Base-by-base conservation (phyloP, 2,113 vertebrate genomes). In the Agapornis roseicollis region DNA sequence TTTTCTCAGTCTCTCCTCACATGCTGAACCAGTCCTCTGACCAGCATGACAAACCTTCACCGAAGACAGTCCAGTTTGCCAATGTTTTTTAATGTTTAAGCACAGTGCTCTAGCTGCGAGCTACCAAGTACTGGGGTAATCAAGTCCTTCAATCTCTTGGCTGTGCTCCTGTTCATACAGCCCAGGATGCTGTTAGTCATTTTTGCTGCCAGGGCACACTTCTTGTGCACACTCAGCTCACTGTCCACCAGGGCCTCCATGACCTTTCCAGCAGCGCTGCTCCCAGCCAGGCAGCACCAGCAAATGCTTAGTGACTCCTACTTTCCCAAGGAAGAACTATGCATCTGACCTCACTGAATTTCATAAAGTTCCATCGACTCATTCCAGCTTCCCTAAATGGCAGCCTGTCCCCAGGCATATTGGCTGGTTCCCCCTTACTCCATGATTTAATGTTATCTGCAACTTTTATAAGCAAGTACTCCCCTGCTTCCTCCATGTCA, bases 341-440 rank as follows among this genome's bases (percentile, higher is more conserved):
- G 44, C 24, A 35, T 66, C 24, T 87, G 55, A 49, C 49, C 20
- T 69, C 17, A 23, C 0, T 7, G 20, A 64, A 66, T 64, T 81
- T 49, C 42, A 44, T 23, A 2, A 78, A 69, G 49, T 11, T 74
- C 31, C 44, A 31, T 16, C 6, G 3, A 44, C 29, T 80, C 72
- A 41, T 35, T 87, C 31, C 56, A 58, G 56, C 33, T n/a, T 58
- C 56, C 44, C 24, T 64, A 58, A 58, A n/a, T n/a, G 33, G 55
- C 52, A 80, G 52, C 7, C 3, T 37, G 29, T 39, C 56, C 65
- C 58, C 53, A 92, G 49, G n/a, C 41, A 5, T 22, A 63, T 19
- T 0, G 2, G 4, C n/a, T 14, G 9, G 11, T 56, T 52, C 60
- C 13, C 17, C 31, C 19, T 25, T 7, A 5, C 11, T 10, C 13